Conservation (phyloP, 2,888 invertebrate genomes). For the Eristalis tenax region DNA sequence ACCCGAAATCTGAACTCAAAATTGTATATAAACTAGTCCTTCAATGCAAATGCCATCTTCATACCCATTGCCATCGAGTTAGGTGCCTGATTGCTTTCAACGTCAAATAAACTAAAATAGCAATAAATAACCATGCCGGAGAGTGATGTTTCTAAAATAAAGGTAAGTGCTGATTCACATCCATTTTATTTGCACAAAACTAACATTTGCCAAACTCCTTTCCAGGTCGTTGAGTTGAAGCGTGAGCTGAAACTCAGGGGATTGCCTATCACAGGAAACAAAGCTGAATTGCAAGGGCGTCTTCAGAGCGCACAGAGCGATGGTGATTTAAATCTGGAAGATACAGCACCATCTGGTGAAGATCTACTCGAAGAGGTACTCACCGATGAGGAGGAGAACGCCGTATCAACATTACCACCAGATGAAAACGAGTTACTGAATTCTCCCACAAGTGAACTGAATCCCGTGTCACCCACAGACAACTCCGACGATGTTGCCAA, state of each 20-base stretch:
- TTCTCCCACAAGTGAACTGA: conserved; percentile 75
- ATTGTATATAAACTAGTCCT: not conserved
- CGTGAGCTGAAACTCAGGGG: conserved; percentile 91
- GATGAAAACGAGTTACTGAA: conserved; percentile 78
- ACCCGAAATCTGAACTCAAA: not conserved
- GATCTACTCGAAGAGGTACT: conserved; percentile 78
- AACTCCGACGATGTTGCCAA: conserved; percentile 56
- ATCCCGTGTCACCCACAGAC: conserved; percentile 21
- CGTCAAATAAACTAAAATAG: not conserved
- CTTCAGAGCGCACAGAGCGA: conserved; percentile 84
- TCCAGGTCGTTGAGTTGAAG: conserved; percentile 91
- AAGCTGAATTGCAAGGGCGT: conserved; percentile 90
- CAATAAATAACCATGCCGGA: conserved; percentile 77
- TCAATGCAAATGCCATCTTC: conserved; percentile 42
- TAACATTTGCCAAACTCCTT: not conserved
- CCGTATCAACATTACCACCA: no score
- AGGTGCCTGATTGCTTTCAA: no score
- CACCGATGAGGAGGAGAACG: conserved; percentile 73
- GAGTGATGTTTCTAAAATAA: conserved; percentile 80
- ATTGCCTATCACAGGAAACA: conserved; percentile 88
- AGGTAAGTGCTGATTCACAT: conserved; percentile 73
- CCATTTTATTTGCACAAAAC: not conserved
- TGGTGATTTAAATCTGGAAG: conserved; percentile 79
- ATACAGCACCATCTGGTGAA: conserved; percentile 80
- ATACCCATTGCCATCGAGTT: conserved; percentile 2